Evolutionary conservation across 2,888 invertebrate species (phyloP), one percentile per base, ranked within the genome.

Genomic region (Erebia palarica): DNA sequence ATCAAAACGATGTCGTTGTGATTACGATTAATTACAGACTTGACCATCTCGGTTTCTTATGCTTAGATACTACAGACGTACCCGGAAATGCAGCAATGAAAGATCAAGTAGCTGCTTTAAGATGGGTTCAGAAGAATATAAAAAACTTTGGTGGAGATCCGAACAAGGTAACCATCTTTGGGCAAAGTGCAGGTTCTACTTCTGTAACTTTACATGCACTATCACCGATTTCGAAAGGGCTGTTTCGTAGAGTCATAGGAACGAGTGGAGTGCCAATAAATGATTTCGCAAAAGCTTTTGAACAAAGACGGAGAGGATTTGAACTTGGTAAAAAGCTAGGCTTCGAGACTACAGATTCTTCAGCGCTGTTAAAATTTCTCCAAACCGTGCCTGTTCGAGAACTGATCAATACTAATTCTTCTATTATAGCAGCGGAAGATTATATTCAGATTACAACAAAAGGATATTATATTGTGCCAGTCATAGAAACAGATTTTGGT

Each of bases 201-300:
- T 80, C 82, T 55, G 81, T 82, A 1, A 74, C 79, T 1, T 84
- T 79, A 63, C 88, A 87, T 51, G 68, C 86, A 10, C 66, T 87
- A 14, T 88, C 89, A 3, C 87, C 88, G 0, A 83, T 88, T 82
- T 80, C 84, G 0, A 84, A 84, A 77, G 85, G 84, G 0, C 79
- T 89, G 3, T 88, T 88, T 60, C 81, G 81, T 47, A 82, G 80
- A 75, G 86, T 93, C 1, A 96, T 96, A 58, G 92, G 95, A 0
- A 95, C 96, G 80, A 96, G 96, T 78, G 96, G 96, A 0, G 94
- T 94, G 0, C 92, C 94, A 7, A 86, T 78, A 3, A 84, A 84
- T 59, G 85, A 87, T 68, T 88, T 86, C 85, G 74, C 82, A 0
- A n/a, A 11, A 47, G 47, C 47, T 13, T 47, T 47, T 47, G 13